phyloP scores from a whole-genome alignment of 2,888 invertebrate species.

The Scaptodrosophila latifasciaeformis region DNA sequence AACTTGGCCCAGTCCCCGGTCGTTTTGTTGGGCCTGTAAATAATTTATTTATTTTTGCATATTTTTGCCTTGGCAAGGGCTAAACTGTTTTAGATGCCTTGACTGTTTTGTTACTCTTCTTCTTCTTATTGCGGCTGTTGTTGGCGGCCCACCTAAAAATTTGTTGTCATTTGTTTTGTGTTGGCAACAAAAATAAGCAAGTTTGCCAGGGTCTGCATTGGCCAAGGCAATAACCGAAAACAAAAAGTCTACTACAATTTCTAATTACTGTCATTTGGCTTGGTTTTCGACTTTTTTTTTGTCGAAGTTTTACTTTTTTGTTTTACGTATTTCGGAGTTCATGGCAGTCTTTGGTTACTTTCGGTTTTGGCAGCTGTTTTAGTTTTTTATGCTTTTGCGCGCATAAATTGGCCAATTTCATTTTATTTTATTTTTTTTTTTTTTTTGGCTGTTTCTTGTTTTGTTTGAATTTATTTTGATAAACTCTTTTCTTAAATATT shows the following conservation, averaged over 20 bases:
- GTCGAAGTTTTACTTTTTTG: constrained; percentile 28
- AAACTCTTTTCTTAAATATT: not conserved
- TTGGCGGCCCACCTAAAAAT: constrained; percentile 30
- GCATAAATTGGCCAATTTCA: constrained; percentile 27
- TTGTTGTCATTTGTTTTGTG: constrained; percentile 62
- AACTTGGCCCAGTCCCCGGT: not conserved
- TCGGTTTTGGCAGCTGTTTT: constrained; percentile 7
- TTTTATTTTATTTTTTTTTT: constrained; percentile 8
- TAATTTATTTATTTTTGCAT: constrained; percentile 59
- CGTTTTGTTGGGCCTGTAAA: constrained; percentile 40
- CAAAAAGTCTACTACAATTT: constrained; percentile 41
- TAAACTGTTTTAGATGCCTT: constrained; percentile 33
- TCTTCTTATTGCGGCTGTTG: constrained; percentile 33
- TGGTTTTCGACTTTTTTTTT: too few species aligned
- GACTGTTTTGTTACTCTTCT: constrained; percentile 14
- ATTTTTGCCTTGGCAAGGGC: constrained; percentile 31
- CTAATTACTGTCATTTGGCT: constrained; percentile 66
- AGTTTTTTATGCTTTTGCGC: constrained; percentile 13
- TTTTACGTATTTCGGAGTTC: constrained; percentile 15
- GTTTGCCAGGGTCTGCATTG: constrained; percentile 9
- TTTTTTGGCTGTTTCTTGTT: not conserved
- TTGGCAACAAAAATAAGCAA: constrained; percentile 38
- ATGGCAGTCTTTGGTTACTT: constrained; percentile 30
- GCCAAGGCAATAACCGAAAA: constrained; percentile 1
- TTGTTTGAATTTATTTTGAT: constrained; percentile 31